Base-by-base conservation (phyloP, 1,140 invertebrate genomes). In the Leptinotarsa lineolata region DNA sequence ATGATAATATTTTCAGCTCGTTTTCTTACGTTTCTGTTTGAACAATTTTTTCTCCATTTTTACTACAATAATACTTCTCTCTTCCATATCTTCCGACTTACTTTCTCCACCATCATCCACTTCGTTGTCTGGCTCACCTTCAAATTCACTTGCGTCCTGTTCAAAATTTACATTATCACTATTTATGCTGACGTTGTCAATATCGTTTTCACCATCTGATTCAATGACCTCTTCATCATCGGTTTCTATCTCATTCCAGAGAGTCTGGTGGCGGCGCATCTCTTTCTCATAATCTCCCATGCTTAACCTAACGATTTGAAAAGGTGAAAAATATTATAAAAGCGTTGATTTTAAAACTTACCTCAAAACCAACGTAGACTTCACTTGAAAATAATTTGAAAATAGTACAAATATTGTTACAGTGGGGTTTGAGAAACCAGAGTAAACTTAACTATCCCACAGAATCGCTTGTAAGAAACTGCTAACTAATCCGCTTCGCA, bases 231-330 rank as follows among this genome's bases (percentile, higher is more conserved):
- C 24, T 30, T 59, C 54, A 59, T 59, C 54, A n/a, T 59, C 54
- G 20, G 16, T n/a, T 59, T 59, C 16, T 11, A 59, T 20, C 54
- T 59, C 54, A 16, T n/a, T 59, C 54, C 54, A 59, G 16, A 20
- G 54, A 59, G 54, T 11, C 54, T 59, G 54, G 54, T 8, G 54
- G 54, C 20, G 54, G 20, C 54, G 54, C 54, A 59, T 59, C 20
- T 59, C 54, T 59, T 59, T 59, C 20, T 59, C 54, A 59, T 59
- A 20, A 20, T 59, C 54, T 59, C 54, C 54, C 54, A 59, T 59
- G 54, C 16, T 20, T 59, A 59, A 59, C 20, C 54, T 15, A 59
- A 59, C 54, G 54, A 59, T 59, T 59, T 59, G 16, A 59, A 59
- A 20, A 20, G 54, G 16, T 59, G 12, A 20, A 59, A 20, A 59